Base-by-base conservation (phyloP, 2,797 vertebrate species). In the Ptychobarbus kaznakovi region DNA sequence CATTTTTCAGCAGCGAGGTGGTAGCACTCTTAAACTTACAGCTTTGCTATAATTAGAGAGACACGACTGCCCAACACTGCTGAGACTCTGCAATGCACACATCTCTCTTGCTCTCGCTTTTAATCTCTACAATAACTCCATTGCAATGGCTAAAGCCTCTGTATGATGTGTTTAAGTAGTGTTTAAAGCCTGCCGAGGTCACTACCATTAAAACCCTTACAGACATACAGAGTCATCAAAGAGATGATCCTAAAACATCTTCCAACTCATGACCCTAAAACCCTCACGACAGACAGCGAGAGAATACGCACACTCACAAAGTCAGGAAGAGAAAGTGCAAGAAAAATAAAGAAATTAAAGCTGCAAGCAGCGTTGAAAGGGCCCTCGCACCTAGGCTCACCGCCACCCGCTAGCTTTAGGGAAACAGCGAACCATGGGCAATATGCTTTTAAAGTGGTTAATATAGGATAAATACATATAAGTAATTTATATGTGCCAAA, bases 11-110 rank as follows among this genome's bases (percentile, higher is more conserved):
- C 65, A 35, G 6, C 0, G 11, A 63, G 58, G n/a, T 18, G 28
- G 12, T 6, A 15, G 25, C 20, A 58, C 22, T 56, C 18, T 22
- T 56, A 63, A 63, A 63, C 58, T 13, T 35, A 35, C 16, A 35
- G 65, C 32, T 9, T 35, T 66, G 32, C 32, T 18, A 66, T 66
- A 9, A 66, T 35, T 20, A 20, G 65, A 68, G 32, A 68, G 65
- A 68, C 3, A 3, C 0, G 8, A 20, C 16, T 68, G 25, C 38
- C n/a, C 35, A n/a, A 11, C 22, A 56, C 85, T 28, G 86, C 87
- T 35, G 10, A 86, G 81, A 77, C n/a, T 69, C 35, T 38, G 35
- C 35, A 38, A 56, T 72, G n/a, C 81, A 22, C 83, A 15, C 88
- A 16, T 63, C 35, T 11, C 32, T 46, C 40, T 38, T 11, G n/a